These are phyloP conservation scores for Alectoris magna DNA, from an alignment of 2,797 vertebrate species.

Conservation along the genomic window DNA sequence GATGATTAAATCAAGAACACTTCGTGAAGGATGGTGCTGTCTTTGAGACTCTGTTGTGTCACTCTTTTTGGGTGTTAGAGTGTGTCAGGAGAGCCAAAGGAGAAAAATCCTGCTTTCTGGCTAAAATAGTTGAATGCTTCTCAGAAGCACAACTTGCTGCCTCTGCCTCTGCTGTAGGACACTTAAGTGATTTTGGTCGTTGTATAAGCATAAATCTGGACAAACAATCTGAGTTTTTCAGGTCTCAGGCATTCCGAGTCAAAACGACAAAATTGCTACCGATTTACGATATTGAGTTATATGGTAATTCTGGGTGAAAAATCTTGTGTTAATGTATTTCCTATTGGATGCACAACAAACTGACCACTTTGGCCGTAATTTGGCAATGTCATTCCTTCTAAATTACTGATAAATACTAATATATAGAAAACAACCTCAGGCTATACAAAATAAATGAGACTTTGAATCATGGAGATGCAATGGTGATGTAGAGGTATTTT, in stretches of 20 bases:
- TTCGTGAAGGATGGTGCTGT: neutral
- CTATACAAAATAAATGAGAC: neutral
- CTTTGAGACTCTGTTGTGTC: neutral
- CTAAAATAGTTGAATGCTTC: neutral
- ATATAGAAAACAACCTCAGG: neutral
- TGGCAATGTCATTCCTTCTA: neutral
- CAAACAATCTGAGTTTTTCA: neutral
- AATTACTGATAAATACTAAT: neutral
- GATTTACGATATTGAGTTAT: neutral
- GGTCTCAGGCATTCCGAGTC: neutral
- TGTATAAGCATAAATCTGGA: neutral
- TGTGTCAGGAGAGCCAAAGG: neutral
- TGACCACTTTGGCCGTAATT: neutral
- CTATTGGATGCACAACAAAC: neutral
- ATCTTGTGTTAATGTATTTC: neutral
- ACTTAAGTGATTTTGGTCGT: neutral
- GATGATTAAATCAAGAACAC: neutral
- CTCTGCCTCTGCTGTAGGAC: neutral
- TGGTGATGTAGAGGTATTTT: neutral
- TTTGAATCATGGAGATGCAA: neutral
- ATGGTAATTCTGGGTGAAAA: neutral
- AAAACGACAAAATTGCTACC: neutral
- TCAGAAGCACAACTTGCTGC: neutral
- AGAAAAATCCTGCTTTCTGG: neutral
- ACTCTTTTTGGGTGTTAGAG: neutral